phyloP scores from a whole-genome alignment of 2,113 vertebrate genomes.

The Odontophorus gujanensis region DNA sequence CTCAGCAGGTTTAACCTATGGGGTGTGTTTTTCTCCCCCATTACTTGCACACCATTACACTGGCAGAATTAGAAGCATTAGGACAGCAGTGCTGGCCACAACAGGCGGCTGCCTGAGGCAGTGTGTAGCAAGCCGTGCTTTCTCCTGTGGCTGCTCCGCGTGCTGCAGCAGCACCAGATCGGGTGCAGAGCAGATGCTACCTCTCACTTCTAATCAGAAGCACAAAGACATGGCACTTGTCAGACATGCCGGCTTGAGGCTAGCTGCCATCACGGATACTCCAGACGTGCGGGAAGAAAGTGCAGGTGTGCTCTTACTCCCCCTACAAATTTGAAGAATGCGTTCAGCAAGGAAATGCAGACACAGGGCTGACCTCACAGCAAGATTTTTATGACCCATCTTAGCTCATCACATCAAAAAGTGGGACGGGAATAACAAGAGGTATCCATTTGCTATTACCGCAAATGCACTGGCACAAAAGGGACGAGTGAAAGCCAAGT shows the following conservation, averaged over 20 bases:
- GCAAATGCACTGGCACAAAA: not conserved
- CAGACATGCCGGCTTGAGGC: not conserved
- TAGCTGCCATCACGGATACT: not conserved
- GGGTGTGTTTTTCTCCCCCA: conserved; percentile 18
- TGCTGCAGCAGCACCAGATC: not conserved
- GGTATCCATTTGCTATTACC: not conserved
- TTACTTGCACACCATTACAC: conserved; percentile 76
- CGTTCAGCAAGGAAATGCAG: not conserved
- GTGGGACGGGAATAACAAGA: not conserved
- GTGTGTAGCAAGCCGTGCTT: not conserved
- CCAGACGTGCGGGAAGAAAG: rapidly evolving
- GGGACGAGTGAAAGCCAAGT: not conserved
- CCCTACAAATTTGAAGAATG: not conserved
- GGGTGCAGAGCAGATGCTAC: conserved; percentile 42
- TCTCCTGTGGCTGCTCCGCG: not conserved
- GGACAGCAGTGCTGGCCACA: conserved; percentile 46
- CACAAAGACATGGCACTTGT: rapidly evolving
- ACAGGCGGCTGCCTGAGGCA: conserved; percentile 45
- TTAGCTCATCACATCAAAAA: not conserved
- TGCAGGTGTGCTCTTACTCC: not conserved
- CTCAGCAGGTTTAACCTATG: conserved; percentile 47
- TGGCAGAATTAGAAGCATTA: conserved; percentile 66
- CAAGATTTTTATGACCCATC: not conserved
- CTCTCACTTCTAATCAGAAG: conserved; percentile 68
- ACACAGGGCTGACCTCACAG: not conserved